Percentiles rank a stretch among this genome's conserved stretches.
These are phyloP conservation scores for Cerastis leucographa DNA, from an alignment of 2,888 invertebrate genomes.

Conservation along the genomic window DNA sequence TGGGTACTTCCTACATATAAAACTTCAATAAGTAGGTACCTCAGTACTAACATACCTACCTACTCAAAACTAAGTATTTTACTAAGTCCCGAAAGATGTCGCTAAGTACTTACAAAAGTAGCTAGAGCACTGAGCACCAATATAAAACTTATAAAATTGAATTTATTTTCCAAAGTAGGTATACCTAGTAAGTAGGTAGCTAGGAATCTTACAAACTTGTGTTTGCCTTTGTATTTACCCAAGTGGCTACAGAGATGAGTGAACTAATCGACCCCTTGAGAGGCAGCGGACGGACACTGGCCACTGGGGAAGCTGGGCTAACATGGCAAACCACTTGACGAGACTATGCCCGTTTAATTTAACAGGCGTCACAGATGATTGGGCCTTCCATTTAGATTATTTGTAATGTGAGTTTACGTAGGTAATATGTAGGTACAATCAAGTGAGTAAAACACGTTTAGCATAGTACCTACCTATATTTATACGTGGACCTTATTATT, in stretches of 20 bases:
- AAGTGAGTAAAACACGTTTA: neutral
- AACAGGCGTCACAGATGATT: constrained; percentile 15
- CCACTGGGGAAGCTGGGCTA: constrained; percentile 18
- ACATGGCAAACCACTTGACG: constrained; percentile 39
- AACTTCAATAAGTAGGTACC: neutral
- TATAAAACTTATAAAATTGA: neutral
- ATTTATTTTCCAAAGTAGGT: constrained; percentile 2
- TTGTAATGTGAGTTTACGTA: neutral
- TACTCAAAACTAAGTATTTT: neutral
- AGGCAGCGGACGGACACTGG: constrained; percentile 10
- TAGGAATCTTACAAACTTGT: neutral
- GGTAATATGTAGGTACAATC: neutral
- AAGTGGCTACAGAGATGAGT: constrained; percentile 2
- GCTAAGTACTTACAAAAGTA: neutral
- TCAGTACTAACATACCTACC: neutral
- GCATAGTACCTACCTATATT: neutral
- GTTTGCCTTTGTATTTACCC: constrained; percentile 12
- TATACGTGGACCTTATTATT: neutral
- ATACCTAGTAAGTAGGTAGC: neutral
- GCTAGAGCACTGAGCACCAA: neutral
- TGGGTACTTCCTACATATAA: neutral
- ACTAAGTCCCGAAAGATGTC: neutral
- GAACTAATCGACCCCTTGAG: constrained; percentile 42
- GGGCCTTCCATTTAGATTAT: neutral
- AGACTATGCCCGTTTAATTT: constrained; percentile 30